Percentiles rank a stretch among this genome's conserved stretches.
phyloP scores from a whole-genome alignment of 2,888 invertebrate genomes.

The Tetragnatha montana region DNA sequence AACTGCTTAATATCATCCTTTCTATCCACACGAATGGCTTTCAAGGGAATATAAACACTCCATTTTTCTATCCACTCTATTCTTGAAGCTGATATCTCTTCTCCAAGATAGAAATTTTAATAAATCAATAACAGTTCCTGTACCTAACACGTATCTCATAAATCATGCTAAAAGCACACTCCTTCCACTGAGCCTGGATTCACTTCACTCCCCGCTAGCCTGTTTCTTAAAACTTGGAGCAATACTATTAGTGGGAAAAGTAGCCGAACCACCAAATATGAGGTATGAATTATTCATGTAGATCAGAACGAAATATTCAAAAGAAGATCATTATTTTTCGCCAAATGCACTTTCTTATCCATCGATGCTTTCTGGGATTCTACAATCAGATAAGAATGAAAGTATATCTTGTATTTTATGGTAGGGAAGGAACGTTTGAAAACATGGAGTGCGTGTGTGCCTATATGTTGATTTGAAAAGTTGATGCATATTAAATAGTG shows the following conservation, averaged over 20 bases:
- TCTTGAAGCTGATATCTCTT: conserved; percentile 2
- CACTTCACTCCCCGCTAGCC: not conserved
- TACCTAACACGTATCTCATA: conserved; percentile 22
- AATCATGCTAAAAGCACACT: conserved; percentile 36
- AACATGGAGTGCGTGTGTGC: not conserved
- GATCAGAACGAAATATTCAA: conserved; percentile 29
- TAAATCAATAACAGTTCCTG: conserved; percentile 22
- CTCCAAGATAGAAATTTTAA: conserved; percentile 21
- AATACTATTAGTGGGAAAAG: conserved; percentile 19
- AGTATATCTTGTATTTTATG: not conserved
- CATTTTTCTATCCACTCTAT: conserved; percentile 4
- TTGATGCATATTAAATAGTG: not conserved
- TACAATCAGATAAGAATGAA: not conserved
- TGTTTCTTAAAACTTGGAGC: conserved; percentile 15
- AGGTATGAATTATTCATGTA: conserved; percentile 52
- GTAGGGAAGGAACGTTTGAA: not conserved
- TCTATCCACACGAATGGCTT: not conserved
- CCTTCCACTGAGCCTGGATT: conserved; percentile 6
- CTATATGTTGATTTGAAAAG: not conserved
- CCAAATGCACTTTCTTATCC: not conserved
- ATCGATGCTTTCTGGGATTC: not conserved
- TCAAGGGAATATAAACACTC: not conserved
- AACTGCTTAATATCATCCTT: too few relatives aligned
- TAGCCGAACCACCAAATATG: conserved; percentile 22
- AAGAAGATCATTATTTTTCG: conserved; percentile 29